Evolutionary conservation across 2,797 vertebrate species (phyloP), one percentile per base, ranked within the genome.

Genomic region (Pangasius djambal): DNA sequence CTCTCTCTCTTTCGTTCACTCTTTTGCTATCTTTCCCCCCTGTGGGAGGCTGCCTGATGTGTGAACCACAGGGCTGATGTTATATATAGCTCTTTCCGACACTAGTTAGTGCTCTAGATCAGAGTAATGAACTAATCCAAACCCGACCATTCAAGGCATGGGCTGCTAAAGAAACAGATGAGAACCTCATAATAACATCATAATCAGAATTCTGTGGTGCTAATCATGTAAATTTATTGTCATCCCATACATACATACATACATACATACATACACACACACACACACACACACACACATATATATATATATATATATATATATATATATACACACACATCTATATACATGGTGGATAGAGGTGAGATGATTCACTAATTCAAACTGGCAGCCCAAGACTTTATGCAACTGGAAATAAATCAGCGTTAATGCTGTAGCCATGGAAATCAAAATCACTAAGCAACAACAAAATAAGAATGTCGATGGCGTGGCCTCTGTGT

Each of bases 21-120:
- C 50, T 22, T 37, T 87, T 57, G n/a, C 83, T 91, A 34, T 90
- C 55, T 82, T 88, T 8, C 1, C 20, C 59, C 12, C 44, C 57
- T 1, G 61, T 72, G 87, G 69, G 85, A 85, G 67, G 63, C 25
- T 28, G 77, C 83, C 70, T 90, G 90, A 44, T 50, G 61, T 78
- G 85, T 82, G 87, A 67, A 88, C 86, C 83, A 84, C 87, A 82
- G 69, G 88, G 48, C 52, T 57, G 50, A 65, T 89, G 88, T 86
- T 90, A 89, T 89, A 89, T 89, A 72, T 86, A 90, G 86, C 67
- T 69, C 59, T 69, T 90, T 86, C 89, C 40, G 81, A 90, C 50
- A 81, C 63, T 86, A 78, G 91, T 84, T 86, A 88, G 59, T 86
- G 83, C 78, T 87, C 87, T 61, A 84, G 77, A 86, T 88, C 74